Evolutionary conservation across 2,888 invertebrate species (phyloP), one percentile per base, ranked within the genome.

Genomic region (Cataglyphis rosenhaueri): DNA sequence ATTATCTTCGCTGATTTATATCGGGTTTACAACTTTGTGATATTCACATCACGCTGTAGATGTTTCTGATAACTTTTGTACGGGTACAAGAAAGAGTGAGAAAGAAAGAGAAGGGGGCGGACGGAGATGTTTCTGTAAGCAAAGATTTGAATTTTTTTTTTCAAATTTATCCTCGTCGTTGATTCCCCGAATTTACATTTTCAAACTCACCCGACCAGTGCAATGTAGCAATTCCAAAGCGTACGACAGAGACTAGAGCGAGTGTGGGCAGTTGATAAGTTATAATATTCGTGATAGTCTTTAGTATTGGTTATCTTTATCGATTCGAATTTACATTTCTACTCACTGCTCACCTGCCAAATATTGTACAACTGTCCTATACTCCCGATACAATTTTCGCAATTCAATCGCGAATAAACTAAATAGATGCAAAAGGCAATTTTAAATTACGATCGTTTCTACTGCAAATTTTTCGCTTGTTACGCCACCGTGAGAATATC

Each of bases 1-100:
- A 79, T 79, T 79, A 78, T 48, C 44, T 79, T 15, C 35, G 78
- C 61, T 79, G 70, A 79, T 79, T 79, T 79, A 52, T 52, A 79
- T 79, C 78, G 55, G 29, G 55, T 55, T 76, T 76, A 48, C 75
- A 68, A 41, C 57, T 68, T 65, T 78, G 78, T 59, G 59, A 68
- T 70, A 78, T 78, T 70, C 78, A 44, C 78, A 70, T 32, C 78
- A 59, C 32, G 32, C 59, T 70, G 68, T 66, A 76, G 76, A 66
- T 59, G 32, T 78, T 78, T 78, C 25, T 32, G 70, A 70, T 79
- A 71, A 35, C 59, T 70, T 25, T 70, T 35, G 66, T 55, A 29
- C 29, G 18, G 38, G 4, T 18, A 15, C 44, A 41, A 44, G 21
- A 57, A n/a, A 35, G 5, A n/a, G 3, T 10, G n/a, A 12, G 57